Base-by-base conservation (phyloP, 1,140 invertebrate genomes). In the Sitobion miscanthi region DNA sequence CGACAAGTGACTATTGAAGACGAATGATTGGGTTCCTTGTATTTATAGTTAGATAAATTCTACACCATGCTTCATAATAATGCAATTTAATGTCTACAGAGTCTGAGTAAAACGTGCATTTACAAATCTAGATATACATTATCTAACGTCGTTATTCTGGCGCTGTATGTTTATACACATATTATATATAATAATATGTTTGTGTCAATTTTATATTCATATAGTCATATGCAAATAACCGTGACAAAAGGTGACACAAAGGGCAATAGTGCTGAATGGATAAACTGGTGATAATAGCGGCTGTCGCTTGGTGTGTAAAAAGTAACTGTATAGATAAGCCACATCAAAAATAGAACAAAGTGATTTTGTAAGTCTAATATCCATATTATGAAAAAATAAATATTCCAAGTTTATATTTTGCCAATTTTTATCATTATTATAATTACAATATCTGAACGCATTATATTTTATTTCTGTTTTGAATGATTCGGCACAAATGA, bases 51-150 rank as follows among this genome's bases (percentile, higher is more conserved):
- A 14, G n/a, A 77, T 77, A 77, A 77, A 77, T 14, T n/a, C 30
- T n/a, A n/a, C n/a, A 17, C 11, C 14, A 77, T 77, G 57, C n/a
- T 77, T n/a, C n/a, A 77, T 17, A n/a, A 77, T 20, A 77, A 77
- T 77, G 62, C 62, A 77, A 77, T 77, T n/a, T n/a, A n/a, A 77
- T 14, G 62, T n/a, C 30, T 77, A 14, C 30, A 21, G 62, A n/a
- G 62, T 77, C n/a, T 77, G n/a, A 77, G 62, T 35, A n/a, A 77
- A 77, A 77, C 62, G 62, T n/a, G 62, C 3, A 77, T 77, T 77
- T n/a, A 77, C 62, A 77, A 77, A 77, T 35, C 62, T 77, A 77
- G 62, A 77, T 77, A n/a, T n/a, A 77, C 14, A 77, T 77, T 77
- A 77, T 35, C 62, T n/a, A 77, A n/a, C 62, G 14, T 77, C 30